Evolutionary conservation across 2,797 vertebrate species (phyloP).

Genomic region (Furcifer pardalis): DNA sequence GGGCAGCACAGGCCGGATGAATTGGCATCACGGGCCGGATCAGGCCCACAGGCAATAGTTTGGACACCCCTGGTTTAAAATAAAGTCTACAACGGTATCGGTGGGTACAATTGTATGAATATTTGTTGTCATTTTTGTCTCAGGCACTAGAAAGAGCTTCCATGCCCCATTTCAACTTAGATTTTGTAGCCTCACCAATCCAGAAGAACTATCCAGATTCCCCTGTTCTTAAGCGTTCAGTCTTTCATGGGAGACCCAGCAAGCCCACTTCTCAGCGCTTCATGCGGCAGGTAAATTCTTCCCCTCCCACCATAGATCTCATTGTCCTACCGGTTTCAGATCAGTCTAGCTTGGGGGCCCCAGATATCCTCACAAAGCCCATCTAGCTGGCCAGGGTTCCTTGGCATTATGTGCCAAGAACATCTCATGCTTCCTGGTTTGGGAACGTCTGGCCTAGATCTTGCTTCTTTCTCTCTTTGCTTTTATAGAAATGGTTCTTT

Average conservation of each 20-base stretch:
- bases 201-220: conserved; percentile 55
- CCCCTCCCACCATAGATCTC: neutral
- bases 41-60: too few species aligned
- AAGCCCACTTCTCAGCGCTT: conserved; percentile 75
- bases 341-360: neutral
- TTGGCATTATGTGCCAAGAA: too few species aligned
- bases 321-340: neutral
- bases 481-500: too few species aligned
- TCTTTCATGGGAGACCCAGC: conserved; percentile 66
- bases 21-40: too few species aligned
- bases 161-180: conserved; percentile 8
- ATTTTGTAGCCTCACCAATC: conserved; percentile 51
- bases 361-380: too few species aligned
- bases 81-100: neutral
- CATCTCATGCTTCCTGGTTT: too few species aligned
- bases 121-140: conserved; percentile 5
- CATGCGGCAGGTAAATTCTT: conserved; percentile 76
- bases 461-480: too few species aligned
- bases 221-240: conserved; percentile 64
- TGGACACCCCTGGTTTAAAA: too few species aligned
- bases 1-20: too few species aligned
- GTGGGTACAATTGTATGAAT: neutral
- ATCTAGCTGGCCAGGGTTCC: too few species aligned
- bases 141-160: conserved; percentile 62
- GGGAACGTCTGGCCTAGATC: too few species aligned